Evolutionary conservation across 1,140 invertebrate genomes (phyloP), one percentile per base, ranked within the genome.

Genomic region (Sycobia sp.): DNA sequence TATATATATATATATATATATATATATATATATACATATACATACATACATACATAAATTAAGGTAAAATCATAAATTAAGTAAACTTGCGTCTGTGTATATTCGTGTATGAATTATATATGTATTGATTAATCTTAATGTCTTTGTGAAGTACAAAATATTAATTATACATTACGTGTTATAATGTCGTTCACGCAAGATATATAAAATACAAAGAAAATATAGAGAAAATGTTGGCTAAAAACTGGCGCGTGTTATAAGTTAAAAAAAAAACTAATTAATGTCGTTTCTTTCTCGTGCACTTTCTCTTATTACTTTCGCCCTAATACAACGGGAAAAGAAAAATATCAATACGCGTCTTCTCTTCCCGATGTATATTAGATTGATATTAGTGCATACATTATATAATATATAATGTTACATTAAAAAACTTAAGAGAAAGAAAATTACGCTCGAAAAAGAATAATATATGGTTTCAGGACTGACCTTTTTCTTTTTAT

Each of bases 41-140:
- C n/a, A n/a, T n/a, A n/a, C n/a, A n/a, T n/a, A n/a, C n/a, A n/a
- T n/a, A n/a, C n/a, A 62, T 62, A 62, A 62, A 53, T 62, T 38
- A 62, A 54, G 38, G 34, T 62, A 62, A 61, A 62, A 54, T 62
- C 51, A 47, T 62, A 55, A 62, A 62, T 62, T 62, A 62, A 62
- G 60, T 62, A 62, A 47, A 62, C 23, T 20, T 62, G 60, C 60
- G 51, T 43, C 22, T 41, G 23, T 44, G 27, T 51, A 27, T 38
- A 14, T 46, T 23, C 32, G n/a, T 18, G 22, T 47, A 32, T 32
- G 29, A 32, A 32, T 32, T 32, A 22, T 14, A 47, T 27, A 20
- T 43, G 47, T 60, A 18, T 60, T 60, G 43, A 39, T 41, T 36
- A 53, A 9, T 11, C 7, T 44, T 16, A 34, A 23, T 38, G 39